These are phyloP conservation scores for Alectura lathami DNA, from an alignment of 2,113 vertebrate genomes.

Conservation along the genomic window DNA sequence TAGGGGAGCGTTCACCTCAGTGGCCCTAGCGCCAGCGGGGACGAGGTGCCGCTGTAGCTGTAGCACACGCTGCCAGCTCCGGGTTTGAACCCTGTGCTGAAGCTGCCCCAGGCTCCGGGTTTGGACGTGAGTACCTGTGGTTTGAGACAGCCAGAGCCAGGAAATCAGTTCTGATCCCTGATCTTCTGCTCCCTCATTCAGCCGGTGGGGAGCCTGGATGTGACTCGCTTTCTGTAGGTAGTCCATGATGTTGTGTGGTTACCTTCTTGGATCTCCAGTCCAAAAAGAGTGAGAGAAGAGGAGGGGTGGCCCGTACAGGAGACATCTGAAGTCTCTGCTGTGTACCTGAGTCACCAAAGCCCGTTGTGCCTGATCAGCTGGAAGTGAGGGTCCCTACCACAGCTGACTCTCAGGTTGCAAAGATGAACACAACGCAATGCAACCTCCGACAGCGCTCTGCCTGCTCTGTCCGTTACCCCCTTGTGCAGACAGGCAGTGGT, in stretches of 20 bases:
- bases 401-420: not conserved
- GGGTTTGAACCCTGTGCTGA: not conserved
- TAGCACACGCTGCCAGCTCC: not conserved
- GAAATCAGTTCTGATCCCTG: not conserved
- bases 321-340: not conserved
- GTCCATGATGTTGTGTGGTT: not conserved
- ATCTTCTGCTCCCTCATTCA: not conserved
- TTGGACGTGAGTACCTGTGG: fast-evolving
- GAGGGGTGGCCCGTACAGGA: not conserved
- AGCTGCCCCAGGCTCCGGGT: not conserved
- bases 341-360: too few species aligned
- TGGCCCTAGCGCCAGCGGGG: not conserved
- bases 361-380: not conserved
- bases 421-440: not conserved
- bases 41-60: too few species aligned
- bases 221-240: not conserved
- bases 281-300: not conserved
- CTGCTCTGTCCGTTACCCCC: not conserved
- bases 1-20: not conserved
- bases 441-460: not conserved
- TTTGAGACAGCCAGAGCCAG: not conserved
- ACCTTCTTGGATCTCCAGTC: not conserved
- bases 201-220: not conserved
- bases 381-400: not conserved
- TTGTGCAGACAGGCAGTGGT: not conserved